Conservation (phyloP, 2,797 vertebrate genomes). For the Synanceia verrucosa region DNA sequence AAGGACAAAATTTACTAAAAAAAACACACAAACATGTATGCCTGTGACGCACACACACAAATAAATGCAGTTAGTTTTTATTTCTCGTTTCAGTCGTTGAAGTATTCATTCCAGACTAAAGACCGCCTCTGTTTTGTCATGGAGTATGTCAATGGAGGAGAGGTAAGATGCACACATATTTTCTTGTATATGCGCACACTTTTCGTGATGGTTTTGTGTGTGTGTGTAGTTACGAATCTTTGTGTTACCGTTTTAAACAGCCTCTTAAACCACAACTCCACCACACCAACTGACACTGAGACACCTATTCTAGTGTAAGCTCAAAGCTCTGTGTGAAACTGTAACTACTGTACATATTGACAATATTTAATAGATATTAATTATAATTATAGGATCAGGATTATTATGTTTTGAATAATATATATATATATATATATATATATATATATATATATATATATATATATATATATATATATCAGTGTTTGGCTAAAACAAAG, state of each 20-base stretch:
- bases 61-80: too few species aligned
- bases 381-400: background rate
- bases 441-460: too few species aligned
- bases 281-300: slow-evolving; percentile 57
- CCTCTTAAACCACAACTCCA: slow-evolving; percentile 62
- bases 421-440: too few species aligned
- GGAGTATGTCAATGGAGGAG: slow-evolving; percentile 98
- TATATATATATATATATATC: too few species aligned
- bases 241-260: slow-evolving; percentile 34
- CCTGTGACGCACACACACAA: too few species aligned
- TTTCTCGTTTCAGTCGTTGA: slow-evolving; percentile 92
- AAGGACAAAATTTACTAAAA: background rate
- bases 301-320: background rate
- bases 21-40: background rate
- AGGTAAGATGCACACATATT: slow-evolving; percentile 83
- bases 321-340: background rate
- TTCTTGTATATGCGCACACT: background rate
- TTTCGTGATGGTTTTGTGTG: background rate
- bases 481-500: background rate
- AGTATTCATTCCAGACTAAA: slow-evolving; percentile 99
- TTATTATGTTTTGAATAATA: slow-evolving; percentile 3
- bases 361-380: background rate
- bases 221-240: slow-evolving; percentile 33
- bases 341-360: too few species aligned
- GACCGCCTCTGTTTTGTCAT: slow-evolving; percentile 98